Base-by-base conservation (phyloP, 2,113 vertebrate species). In the Corydoras maculifer region DNA sequence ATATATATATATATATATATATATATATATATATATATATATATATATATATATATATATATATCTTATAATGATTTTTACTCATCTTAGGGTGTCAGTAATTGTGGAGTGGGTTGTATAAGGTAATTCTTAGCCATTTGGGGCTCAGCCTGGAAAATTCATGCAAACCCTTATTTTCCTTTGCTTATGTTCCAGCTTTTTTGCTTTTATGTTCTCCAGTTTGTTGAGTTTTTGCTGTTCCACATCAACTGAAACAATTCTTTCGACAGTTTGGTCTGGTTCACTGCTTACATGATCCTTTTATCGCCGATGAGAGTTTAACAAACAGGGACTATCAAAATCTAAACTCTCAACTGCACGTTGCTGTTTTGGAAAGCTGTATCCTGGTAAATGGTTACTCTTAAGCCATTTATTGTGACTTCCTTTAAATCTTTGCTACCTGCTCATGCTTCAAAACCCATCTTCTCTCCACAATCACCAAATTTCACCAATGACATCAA, bases 241-340 rank as follows among this genome's bases (percentile, higher is more conserved):
- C 72, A 85, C 82, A 75, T 90, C 80, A 88, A 88, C 84, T 89
- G 65, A 89, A 85, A 87, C 87, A 70, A 86, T 84, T 91, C 86
- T 91, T 88, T 91, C 84, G 86, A 91, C 90, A 91, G 90, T 91
- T 91, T 82, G 90, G 89, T 91, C 90, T 89, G 82, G 90, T 90
- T 87, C 89, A 90, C 88, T 91, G 90, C 90, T 91, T 91, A 91
- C 90, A 91, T 88, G 90, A 91, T 83, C 86, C 90, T 86, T 81
- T 91, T 87, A 85, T 90, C 87, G 86, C 84, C 85, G 90, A 91
- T 83, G 90, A 91, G 89, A 88, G 84, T 87, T 81, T 91, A 91
- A 86, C 90, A 90, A 90, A 90, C 90, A 91, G 90, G 84, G 89
- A 91, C 86, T 88, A 80, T 91, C 89, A 87, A 87, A 91, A 90